Evolutionary conservation across 2,113 vertebrate genomes (phyloP).

Genomic region (Phocoena phocoena): DNA sequence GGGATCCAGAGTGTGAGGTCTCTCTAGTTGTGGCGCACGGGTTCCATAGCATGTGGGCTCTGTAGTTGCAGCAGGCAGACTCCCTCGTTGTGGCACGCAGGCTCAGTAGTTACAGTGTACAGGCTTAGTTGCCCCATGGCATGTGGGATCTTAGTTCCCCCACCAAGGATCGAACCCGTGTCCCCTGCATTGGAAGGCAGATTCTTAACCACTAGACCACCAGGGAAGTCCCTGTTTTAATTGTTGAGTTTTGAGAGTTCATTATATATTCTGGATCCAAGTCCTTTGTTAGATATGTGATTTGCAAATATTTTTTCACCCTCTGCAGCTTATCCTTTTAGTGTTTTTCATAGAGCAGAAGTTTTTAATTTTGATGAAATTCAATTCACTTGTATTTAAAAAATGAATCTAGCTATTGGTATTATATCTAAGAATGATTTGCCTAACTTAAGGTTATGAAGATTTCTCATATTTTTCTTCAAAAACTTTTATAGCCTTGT

Average conservation of each 20-base stretch:
- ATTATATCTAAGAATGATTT: not conserved
- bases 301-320: not conserved
- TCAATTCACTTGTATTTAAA: not conserved
- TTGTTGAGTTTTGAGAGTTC: not conserved
- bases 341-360: not conserved
- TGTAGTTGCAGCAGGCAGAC: no score
- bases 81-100: no score
- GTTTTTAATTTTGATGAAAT: not conserved
- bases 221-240: not conserved
- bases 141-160: no score
- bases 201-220: no score
- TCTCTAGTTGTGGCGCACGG: no score
- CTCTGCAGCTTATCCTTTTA: not conserved
- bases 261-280: not conserved
- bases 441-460: not conserved
- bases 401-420: not conserved
- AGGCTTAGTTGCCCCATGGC: no score
- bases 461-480: not conserved
- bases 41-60: no score
- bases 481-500: not conserved
- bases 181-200: no score
- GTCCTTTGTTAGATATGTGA: not conserved
- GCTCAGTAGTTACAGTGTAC: no score
- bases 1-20: no score
- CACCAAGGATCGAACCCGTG: no score